Evolutionary conservation across 2,888 invertebrate genomes (phyloP).

Genomic region (Cantharis lateralis): DNA sequence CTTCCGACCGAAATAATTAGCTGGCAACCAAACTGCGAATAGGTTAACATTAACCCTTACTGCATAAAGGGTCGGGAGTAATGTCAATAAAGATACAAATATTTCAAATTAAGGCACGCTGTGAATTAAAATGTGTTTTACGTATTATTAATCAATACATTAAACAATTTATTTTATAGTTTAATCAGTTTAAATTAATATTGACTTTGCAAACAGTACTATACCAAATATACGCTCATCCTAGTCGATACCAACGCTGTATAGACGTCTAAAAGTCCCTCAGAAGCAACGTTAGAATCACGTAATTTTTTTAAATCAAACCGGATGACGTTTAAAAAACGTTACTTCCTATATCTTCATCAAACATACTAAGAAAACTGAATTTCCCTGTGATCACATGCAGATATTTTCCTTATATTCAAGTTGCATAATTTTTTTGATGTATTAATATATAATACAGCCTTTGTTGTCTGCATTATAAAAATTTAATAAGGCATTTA

Average conservation of each 20-base stretch:
- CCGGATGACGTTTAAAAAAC: no score
- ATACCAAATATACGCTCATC: no score
- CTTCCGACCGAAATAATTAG: constrained; percentile 58
- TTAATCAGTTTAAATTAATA: neutral
- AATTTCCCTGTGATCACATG: no score
- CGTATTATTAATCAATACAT: neutral
- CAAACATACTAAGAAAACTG: no score
- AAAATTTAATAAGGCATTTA: neutral
- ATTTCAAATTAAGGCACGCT: constrained; percentile 56
- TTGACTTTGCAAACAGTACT: neutral
- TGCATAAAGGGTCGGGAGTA: constrained; percentile 52
- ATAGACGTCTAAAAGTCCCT: neutral
- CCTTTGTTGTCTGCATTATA: neutral
- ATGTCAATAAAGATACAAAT: constrained; percentile 57
- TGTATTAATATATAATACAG: neutral
- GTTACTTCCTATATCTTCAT: no score
- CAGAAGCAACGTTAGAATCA: neutral
- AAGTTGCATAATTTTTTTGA: neutral
- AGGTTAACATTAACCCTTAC: constrained; percentile 54
- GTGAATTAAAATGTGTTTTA: constrained; percentile 40
- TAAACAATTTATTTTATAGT: neutral
- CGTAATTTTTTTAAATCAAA: neutral
- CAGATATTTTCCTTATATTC: no score
- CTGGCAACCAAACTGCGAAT: constrained; percentile 52
- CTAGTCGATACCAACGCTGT: neutral